Conservation (phyloP, 2,888 invertebrate genomes). For the Cyaniris semiargus region DNA sequence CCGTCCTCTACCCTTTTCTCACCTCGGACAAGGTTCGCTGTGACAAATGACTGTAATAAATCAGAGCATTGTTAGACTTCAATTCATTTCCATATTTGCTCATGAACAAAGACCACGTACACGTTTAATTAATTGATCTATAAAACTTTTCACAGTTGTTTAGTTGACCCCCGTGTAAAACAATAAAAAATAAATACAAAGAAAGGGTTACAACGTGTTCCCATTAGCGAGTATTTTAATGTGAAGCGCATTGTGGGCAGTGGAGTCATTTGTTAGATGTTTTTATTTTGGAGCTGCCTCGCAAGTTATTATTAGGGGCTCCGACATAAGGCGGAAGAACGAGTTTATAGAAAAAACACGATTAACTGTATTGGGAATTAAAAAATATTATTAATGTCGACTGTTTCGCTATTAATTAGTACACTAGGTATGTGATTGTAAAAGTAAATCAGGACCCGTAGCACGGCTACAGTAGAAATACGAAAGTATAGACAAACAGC, state of each 20-base stretch:
- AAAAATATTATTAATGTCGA: background rate
- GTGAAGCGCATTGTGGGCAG: slow-evolving; percentile 65
- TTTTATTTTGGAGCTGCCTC: slow-evolving; percentile 64
- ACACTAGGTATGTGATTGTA: background rate
- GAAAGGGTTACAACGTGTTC: slow-evolving; percentile 76
- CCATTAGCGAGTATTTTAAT: slow-evolving; percentile 71
- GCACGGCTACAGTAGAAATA: too few species aligned
- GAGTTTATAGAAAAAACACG: slow-evolving; percentile 30
- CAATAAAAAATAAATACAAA: slow-evolving; percentile 68
- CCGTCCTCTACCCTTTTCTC: slow-evolving; percentile 52
- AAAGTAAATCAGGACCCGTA: too few species aligned
- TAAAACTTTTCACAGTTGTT: slow-evolving; percentile 72
- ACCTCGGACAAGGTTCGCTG: slow-evolving; percentile 64
- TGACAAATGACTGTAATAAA: slow-evolving; percentile 61
- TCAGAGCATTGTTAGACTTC: slow-evolving; percentile 71
- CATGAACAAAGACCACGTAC: slow-evolving; percentile 75
- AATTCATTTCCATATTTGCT: slow-evolving; percentile 76
- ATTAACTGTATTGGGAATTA: background rate
- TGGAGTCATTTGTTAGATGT: slow-evolving; percentile 67
- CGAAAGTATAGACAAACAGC: too few species aligned
- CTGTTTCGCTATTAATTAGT: background rate
- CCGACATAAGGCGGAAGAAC: slow-evolving; percentile 29
- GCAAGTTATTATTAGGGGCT: slow-evolving; percentile 48
- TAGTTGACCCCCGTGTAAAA: slow-evolving; percentile 76
- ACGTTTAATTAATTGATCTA: slow-evolving; percentile 80